Conservation (phyloP, 2,113 vertebrate genomes). For the Antechinus flavipes region DNA sequence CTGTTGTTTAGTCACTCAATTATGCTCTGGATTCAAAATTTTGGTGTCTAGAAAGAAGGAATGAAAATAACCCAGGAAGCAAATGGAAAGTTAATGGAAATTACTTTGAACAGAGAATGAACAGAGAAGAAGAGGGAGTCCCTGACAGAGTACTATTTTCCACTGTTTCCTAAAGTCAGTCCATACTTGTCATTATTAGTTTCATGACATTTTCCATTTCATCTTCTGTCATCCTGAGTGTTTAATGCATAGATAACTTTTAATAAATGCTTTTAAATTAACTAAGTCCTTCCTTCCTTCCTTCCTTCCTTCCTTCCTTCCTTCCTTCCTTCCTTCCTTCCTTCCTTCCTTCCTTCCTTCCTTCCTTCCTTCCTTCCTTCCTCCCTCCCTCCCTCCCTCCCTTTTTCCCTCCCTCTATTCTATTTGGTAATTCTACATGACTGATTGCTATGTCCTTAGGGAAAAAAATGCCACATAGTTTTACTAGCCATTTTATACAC, state of each 20-base stretch:
- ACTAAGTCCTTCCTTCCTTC: no score
- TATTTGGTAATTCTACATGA: not conserved
- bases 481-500: not conserved
- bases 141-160: not conserved
- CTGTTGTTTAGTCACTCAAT: not conserved
- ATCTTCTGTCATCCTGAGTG: not conserved
- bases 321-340: no score
- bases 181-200: not conserved
- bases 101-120: no score
- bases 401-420: not conserved
- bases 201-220: not conserved
- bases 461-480: not conserved
- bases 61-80: not conserved
- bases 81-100: not conserved
- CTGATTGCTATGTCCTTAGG: not conserved
- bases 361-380: no score
- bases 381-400: no score
- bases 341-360: no score
- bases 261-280: no score
- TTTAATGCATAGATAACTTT: no score
- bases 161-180: not conserved
- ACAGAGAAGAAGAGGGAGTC: not conserved
- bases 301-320: no score
- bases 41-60: not conserved
- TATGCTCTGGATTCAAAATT: not conserved